Evolutionary conservation across 2,113 vertebrate species (phyloP).

Genomic region (Craseonycteris thonglongyai): DNA sequence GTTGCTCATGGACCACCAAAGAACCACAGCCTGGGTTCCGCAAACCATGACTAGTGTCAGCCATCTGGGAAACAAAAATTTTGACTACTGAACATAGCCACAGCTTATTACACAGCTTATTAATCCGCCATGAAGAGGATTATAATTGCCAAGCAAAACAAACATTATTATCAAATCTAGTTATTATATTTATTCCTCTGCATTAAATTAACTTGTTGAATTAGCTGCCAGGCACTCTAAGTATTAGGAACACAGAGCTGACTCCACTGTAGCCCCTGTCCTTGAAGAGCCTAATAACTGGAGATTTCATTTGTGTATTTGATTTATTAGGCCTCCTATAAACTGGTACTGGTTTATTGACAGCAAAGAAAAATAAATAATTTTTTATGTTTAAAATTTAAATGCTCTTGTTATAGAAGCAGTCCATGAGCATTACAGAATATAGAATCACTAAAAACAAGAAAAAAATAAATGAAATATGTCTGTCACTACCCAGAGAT

Average conservation of each 20-base stretch:
- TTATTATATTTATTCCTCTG: neutral
- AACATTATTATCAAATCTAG: neutral
- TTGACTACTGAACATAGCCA: neutral
- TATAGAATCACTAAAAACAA: neutral
- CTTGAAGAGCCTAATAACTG: neutral
- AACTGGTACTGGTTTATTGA: neutral
- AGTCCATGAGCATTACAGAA: neutral
- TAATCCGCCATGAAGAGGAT: neutral
- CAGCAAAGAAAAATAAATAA: neutral
- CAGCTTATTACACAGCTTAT: neutral
- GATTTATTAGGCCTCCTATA: neutral
- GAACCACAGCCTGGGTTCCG: neutral
- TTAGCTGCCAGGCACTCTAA: neutral
- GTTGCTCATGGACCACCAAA: neutral
- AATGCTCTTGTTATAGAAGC: slow-evolving; percentile 18
- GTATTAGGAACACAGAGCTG: neutral
- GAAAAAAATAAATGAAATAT: neutral
- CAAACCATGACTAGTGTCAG: neutral
- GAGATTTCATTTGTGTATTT: neutral
- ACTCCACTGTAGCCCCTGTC: neutral
- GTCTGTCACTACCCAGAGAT: neutral
- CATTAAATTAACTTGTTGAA: neutral
- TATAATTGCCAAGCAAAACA: neutral
- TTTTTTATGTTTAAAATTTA: neutral
- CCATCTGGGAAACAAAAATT: neutral